A percentile compares a stretch with the other conserved stretches of the same genome.
phyloP scores from a whole-genome alignment of 2,888 invertebrate species.

The Lasioglossum lativentre region DNA sequence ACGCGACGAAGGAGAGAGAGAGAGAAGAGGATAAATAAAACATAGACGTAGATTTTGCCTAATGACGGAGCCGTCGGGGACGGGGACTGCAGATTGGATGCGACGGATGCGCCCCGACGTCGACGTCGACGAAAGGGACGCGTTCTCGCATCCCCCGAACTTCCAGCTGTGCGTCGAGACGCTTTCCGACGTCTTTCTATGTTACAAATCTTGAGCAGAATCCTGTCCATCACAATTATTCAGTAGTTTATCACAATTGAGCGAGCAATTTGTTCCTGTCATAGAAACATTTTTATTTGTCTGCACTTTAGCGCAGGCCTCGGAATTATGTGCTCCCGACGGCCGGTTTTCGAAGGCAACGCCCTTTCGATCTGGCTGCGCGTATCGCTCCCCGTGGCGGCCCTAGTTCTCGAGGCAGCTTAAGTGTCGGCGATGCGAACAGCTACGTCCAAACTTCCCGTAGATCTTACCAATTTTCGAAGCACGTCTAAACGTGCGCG shows the following conservation, averaged over 20 bases:
- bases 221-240: not conserved
- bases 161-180: not conserved
- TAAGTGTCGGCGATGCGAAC: no score
- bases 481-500: no score
- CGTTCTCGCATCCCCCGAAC: not conserved
- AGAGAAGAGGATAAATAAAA: slow-evolving; percentile 43
- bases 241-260: not conserved
- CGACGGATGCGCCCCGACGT: slow-evolving; percentile 13
- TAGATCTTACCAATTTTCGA: no score
- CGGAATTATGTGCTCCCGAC: no score
- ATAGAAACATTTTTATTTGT: no score
- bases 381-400: no score
- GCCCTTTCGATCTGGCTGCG: no score
- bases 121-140: not conserved
- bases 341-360: no score
- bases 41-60: slow-evolving; percentile 49
- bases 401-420: no score
- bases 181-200: not conserved
- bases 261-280: not conserved
- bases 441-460: no score
- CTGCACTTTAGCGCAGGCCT: no score
- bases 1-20: not conserved
- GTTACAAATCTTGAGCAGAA: not conserved
- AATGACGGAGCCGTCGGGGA: slow-evolving; percentile 47
- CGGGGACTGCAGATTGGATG: slow-evolving; percentile 32